Percentiles rank a stretch among this genome's conserved stretches.
Evolutionary conservation across 2,113 vertebrate genomes (phyloP).

Genomic region (Callospermophilus lateralis): DNA sequence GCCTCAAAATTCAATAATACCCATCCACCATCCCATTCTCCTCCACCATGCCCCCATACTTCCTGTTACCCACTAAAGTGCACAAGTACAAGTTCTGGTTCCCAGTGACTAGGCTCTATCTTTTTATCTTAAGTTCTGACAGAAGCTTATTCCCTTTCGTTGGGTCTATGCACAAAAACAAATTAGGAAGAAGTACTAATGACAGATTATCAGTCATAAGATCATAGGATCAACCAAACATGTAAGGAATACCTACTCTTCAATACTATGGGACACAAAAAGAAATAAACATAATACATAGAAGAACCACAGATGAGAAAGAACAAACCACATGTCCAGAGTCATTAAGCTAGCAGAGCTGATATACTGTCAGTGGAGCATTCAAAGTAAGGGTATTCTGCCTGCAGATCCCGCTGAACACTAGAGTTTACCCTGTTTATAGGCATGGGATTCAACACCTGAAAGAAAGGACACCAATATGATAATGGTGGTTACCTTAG

Average conservation of each 20-base stretch:
- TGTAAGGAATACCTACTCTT: constrained; percentile 7
- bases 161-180: constrained; percentile 1
- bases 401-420: neutral
- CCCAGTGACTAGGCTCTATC: neutral
- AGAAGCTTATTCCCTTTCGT: constrained; percentile 40
- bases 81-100: neutral
- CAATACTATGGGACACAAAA: constrained; percentile 53
- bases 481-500: neutral
- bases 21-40: neutral
- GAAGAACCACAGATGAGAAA: constrained; percentile 33
- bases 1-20: constrained; percentile 21
- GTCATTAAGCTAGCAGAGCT: neutral
- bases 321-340: neutral
- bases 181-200: constrained; percentile 17
- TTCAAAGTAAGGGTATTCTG: neutral
- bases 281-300: constrained; percentile 43
- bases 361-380: neutral
- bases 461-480: neutral
- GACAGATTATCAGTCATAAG: constrained; percentile 26
- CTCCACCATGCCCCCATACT: neutral
- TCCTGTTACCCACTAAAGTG: neutral
- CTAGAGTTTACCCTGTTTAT: constrained; percentile 1
- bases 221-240: constrained; percentile 52
- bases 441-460: neutral
- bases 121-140: constrained; percentile 42